Evolutionary conservation across 2,888 invertebrate species (phyloP).

Genomic region (Chironomus riparius): DNA sequence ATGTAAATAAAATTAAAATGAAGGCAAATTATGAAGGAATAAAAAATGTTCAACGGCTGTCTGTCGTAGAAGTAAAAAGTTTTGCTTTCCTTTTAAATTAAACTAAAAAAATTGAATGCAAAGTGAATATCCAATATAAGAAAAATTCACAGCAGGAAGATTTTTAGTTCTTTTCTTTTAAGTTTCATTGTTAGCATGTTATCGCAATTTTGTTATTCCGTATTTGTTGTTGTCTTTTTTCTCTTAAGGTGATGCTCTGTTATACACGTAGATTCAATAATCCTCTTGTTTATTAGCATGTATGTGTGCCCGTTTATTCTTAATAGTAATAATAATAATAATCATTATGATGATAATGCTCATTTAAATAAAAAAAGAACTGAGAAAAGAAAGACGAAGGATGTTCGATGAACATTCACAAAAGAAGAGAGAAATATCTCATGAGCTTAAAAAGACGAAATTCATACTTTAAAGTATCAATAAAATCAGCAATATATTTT

Average conservation of each 20-base stretch:
- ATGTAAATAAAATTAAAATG: not conserved
- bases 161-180: constrained; percentile 32
- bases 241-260: not conserved
- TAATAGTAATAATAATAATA: not conserved
- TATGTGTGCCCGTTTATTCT: too few relatives aligned
- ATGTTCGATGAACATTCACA: not conserved
- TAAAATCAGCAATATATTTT: constrained; percentile 22
- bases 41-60: not conserved
- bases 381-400: constrained; percentile 1
- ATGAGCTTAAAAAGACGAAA: not conserved
- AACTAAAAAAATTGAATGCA: not conserved
- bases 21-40: not conserved
- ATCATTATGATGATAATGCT: not conserved
- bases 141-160: constrained; percentile 38
- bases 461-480: constrained; percentile 15
- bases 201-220: constrained; percentile 36
- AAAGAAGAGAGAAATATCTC: too few relatives aligned
- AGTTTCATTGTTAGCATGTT: constrained; percentile 37
- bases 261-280: not conserved
- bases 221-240: constrained; percentile 18
- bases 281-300: too few relatives aligned
- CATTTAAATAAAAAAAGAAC: not conserved
- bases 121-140: not conserved
- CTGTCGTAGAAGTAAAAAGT: not conserved
- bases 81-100: not conserved